Percentiles rank a stretch among this genome's conserved stretches.
These are phyloP conservation scores for Aphaenogaster rudis DNA, from an alignment of 1,140 invertebrate species.

Conservation along the genomic window DNA sequence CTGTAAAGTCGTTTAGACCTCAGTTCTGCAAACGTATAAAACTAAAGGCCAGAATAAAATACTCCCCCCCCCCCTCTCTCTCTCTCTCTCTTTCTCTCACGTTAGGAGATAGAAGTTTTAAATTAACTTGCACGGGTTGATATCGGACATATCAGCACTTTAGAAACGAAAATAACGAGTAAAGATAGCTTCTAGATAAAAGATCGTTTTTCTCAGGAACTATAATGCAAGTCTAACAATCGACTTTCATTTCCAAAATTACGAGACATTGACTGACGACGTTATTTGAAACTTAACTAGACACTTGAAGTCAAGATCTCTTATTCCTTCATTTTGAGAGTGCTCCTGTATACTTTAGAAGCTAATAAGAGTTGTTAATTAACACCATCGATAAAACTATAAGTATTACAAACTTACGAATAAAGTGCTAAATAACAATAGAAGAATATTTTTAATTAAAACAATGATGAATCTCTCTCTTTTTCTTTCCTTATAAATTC, in stretches of 20 bases:
- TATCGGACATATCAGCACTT: constrained; percentile 31
- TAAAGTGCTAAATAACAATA: constrained; percentile 32
- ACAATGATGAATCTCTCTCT: neutral
- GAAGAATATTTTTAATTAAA: constrained; percentile 2
- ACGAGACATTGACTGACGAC: neutral
- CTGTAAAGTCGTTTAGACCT: neutral
- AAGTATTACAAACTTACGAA: constrained; percentile 28
- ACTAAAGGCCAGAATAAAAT: constrained; percentile 9
- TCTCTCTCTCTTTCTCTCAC: neutral
- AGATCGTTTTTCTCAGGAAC: neutral
- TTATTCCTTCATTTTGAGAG: constrained; percentile 57
- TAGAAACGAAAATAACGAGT: neutral
- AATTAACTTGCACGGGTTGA: constrained; percentile 25
- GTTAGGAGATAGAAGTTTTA: constrained; percentile 34
- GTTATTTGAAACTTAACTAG: neutral
- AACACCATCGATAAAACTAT: constrained; percentile 35
- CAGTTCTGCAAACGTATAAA: neutral
- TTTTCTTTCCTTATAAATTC: neutral
- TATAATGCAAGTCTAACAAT: neutral
- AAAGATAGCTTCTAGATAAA: constrained; percentile 19
- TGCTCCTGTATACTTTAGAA: neutral
- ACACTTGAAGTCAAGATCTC: constrained; percentile 44
- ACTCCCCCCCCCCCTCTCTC: neutral
- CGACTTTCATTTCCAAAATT: constrained; percentile 11
- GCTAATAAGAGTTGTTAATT: constrained; percentile 46